Base-by-base conservation (phyloP, 1,140 invertebrate species). In the Pteromalus puparum region DNA sequence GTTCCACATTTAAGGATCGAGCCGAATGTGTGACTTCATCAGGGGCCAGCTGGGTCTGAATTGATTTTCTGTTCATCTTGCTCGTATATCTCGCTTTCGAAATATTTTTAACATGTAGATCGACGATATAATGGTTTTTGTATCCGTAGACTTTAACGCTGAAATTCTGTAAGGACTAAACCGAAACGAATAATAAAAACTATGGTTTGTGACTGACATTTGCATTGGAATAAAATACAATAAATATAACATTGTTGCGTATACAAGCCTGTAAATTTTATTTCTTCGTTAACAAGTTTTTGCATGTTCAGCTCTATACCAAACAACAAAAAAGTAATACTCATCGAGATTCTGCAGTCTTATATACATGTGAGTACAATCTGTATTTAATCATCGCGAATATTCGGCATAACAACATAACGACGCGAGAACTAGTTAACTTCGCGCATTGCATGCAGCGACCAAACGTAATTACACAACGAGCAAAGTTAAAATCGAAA, bases 11-110 rank as follows among this genome's bases (percentile, higher is more conserved):
- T 73, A 73, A 26, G 70, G 4, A 73, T 15, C 15, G 13, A 53
- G 24, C 15, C 70, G 70, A 13, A 2, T 2, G 2, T 73, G 30
- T 38, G 21, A 73, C 18, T 73, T 73, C 18, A 24, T 76, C 42
- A 76, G 74, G 42, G 74, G 74, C 74, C 74, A 76, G 18, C 74
- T 76, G 74, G 24, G 42, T 76, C 12, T 76, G 2, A 4, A 28
- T 26, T 76, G 21, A 76, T 76, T 76, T 76, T 48, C 24, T 10
- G n/a, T 73, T 70, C 6, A 42, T 42, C 6, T 42, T 9, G 10
- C 38, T 7, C 18, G 30, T n/a, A 70, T 1, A 30, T 30, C n/a
- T n/a, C n/a, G 26, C 68, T 30, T 30, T 61, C 21, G 42, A n/a
- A 42, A 34, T 10, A 61, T 18, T 1, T 21, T 1, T n/a, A 61